Percentiles rank a stretch among this genome's conserved stretches.
phyloP scores from a whole-genome alignment of 2,888 invertebrate species.

The Caenorhabditis afra region DNA sequence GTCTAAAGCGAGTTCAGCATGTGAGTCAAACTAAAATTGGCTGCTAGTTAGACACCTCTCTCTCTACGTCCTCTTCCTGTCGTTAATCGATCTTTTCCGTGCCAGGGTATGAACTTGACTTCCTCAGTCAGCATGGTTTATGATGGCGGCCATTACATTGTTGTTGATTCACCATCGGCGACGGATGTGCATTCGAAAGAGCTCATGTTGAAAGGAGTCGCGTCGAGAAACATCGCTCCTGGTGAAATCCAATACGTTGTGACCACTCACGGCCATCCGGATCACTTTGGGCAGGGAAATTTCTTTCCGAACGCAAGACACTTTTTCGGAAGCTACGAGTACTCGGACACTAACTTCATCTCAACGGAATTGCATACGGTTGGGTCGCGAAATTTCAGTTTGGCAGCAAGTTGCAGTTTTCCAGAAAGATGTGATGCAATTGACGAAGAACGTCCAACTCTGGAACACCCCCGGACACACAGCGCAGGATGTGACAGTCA shows the following conservation, averaged over 20 bases:
- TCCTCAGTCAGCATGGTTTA: slow-evolving; percentile 74
- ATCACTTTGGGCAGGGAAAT: slow-evolving; percentile 75
- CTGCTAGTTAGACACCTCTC: slow-evolving; percentile 19
- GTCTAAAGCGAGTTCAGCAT: slow-evolving; percentile 63
- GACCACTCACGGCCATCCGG: slow-evolving; percentile 78
- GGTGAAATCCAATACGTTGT: slow-evolving; percentile 74
- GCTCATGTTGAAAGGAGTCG: slow-evolving; percentile 71
- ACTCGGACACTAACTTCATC: slow-evolving; percentile 71
- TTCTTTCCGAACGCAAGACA: slow-evolving; percentile 78
- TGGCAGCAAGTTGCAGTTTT: not conserved
- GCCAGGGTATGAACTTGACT: slow-evolving; percentile 67
- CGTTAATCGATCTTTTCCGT: slow-evolving; percentile 30
- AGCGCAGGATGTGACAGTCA: slow-evolving; percentile 74
- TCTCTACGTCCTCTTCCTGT: not conserved
- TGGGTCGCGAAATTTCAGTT: no score
- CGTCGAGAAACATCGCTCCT: slow-evolving; percentile 66
- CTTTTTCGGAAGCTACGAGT: slow-evolving; percentile 77
- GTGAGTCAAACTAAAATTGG: slow-evolving; percentile 55
- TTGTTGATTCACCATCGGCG: slow-evolving; percentile 77
- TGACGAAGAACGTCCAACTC: slow-evolving; percentile 74
- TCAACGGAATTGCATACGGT: slow-evolving; percentile 70
- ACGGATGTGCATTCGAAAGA: slow-evolving; percentile 74
- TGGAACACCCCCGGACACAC: slow-evolving; percentile 80
- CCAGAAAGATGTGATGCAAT: slow-evolving; percentile 70
- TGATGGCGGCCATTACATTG: slow-evolving; percentile 74